These are phyloP conservation scores for Gortyna flavago DNA, from an alignment of 2,888 invertebrate genomes.

Conservation along the genomic window DNA sequence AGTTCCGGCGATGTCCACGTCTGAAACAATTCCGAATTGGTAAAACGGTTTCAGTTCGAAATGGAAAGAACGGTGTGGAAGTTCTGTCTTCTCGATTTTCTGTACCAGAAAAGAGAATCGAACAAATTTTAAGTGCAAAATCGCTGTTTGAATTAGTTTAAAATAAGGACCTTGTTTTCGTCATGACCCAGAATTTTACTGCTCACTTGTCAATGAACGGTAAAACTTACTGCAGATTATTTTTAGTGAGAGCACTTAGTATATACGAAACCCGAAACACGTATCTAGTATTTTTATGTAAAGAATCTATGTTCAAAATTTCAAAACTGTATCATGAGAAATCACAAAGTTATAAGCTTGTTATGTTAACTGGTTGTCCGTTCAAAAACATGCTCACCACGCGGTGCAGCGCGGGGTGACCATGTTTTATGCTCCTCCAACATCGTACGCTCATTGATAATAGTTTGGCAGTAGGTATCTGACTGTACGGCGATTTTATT, in stretches of 20 bases:
- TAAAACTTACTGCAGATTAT: background rate
- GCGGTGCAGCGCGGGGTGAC: no score
- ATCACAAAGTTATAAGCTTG: no score
- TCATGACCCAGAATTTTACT: background rate
- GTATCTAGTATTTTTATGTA: no score
- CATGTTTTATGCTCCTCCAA: no score
- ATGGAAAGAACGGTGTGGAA: conserved; percentile 54
- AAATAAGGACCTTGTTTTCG: conserved; percentile 12
- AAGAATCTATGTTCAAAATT: no score
- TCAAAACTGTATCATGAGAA: no score
- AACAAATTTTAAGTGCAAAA: conserved; percentile 24
- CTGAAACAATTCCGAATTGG: conserved; percentile 62
- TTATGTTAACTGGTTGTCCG: no score
- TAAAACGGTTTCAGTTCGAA: conserved; percentile 53
- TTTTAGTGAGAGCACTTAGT: background rate
- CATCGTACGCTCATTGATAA: no score
- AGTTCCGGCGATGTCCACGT: conserved; percentile 49
- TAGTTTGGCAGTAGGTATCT: no score
- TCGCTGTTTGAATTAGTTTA: conserved; percentile 14
- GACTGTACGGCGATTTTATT: no score
- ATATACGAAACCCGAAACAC: no score
- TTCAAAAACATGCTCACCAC: no score
- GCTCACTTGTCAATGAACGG: background rate
- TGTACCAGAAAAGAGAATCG: conserved; percentile 11
- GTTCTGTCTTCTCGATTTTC: conserved; percentile 41